These are phyloP conservation scores for Hycleus phaleratus DNA, from an alignment of 1,140 invertebrate species.

Conservation along the genomic window DNA sequence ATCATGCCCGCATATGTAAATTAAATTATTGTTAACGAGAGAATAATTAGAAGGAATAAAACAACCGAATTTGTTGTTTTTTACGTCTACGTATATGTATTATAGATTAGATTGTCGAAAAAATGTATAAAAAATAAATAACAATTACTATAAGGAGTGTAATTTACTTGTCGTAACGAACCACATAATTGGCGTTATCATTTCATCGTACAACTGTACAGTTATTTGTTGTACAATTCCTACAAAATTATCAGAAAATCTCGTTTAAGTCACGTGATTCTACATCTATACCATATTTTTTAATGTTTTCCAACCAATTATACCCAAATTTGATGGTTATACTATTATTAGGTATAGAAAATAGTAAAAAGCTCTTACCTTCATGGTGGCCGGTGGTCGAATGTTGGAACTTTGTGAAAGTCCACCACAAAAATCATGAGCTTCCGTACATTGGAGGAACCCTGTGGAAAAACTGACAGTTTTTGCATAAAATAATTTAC, in stretches of 20 bases:
- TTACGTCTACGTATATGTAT: too few species aligned
- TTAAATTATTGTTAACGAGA: too few species aligned
- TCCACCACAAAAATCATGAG: slow-evolving; percentile 8
- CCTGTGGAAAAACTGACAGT: background rate
- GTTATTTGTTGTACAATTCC: background rate
- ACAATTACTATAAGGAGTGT: background rate
- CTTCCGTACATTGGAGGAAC: background rate
- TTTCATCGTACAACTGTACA: background rate
- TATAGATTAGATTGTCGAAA: too few species aligned
- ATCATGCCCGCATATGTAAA: too few species aligned
- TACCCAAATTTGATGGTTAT: too few species aligned
- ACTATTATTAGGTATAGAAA: background rate
- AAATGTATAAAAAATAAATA: too few species aligned
- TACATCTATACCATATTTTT: too few species aligned
- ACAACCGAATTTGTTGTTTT: too few species aligned
- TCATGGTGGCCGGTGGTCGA: background rate
- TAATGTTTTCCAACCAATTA: too few species aligned
- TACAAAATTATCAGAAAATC: background rate
- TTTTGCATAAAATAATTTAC: slow-evolving; percentile 13
- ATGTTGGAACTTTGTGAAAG: background rate
- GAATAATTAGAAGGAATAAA: too few species aligned
- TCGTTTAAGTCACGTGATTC: too few species aligned
- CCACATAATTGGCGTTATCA: slow-evolving; percentile 5
- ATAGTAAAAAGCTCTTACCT: slow-evolving; percentile 1
- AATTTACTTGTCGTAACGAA: slow-evolving; percentile 2